phyloP scores from a whole-genome alignment of 2,888 invertebrate species.

The Phasia obesa region DNA sequence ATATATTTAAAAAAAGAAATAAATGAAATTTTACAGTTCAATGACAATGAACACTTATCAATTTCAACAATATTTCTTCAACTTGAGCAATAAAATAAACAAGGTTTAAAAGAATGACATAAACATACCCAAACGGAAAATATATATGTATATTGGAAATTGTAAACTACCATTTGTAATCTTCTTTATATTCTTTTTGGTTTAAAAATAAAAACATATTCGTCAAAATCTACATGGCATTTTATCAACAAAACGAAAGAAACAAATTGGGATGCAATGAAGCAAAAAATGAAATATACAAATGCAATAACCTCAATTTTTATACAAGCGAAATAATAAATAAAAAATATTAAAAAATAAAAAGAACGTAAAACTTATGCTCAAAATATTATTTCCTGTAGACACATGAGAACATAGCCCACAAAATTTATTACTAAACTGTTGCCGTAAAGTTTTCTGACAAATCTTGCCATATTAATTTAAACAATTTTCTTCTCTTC shows the following conservation, averaged over 20 bases:
- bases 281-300: conserved; percentile 30
- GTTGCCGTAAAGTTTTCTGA: too few relatives aligned
- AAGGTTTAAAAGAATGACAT: neutral
- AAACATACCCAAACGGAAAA: neutral
- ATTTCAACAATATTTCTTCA: neutral
- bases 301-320: conserved; percentile 41
- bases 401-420: neutral
- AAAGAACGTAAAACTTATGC: neutral
- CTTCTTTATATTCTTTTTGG: neutral
- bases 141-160: neutral
- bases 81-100: neutral
- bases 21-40: conserved; percentile 8
- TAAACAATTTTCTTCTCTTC: too few relatives aligned
- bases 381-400: neutral
- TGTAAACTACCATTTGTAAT: neutral
- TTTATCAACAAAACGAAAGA: neutral
- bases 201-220: too few relatives aligned
- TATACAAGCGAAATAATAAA: conserved; percentile 7
- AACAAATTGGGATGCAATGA: conserved; percentile 42
- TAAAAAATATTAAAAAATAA: conserved; percentile 9
- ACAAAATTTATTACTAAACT: too few relatives aligned
- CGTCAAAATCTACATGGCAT: conserved; percentile 13
- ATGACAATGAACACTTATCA: conserved; percentile 4
- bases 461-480: too few relatives aligned
- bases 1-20: neutral